Percentiles rank a stretch among this genome's conserved stretches.
These are phyloP conservation scores for Cladopsammia gracilis DNA, from an alignment of 64 coral and sea anemone species.

Conservation along the genomic window DNA sequence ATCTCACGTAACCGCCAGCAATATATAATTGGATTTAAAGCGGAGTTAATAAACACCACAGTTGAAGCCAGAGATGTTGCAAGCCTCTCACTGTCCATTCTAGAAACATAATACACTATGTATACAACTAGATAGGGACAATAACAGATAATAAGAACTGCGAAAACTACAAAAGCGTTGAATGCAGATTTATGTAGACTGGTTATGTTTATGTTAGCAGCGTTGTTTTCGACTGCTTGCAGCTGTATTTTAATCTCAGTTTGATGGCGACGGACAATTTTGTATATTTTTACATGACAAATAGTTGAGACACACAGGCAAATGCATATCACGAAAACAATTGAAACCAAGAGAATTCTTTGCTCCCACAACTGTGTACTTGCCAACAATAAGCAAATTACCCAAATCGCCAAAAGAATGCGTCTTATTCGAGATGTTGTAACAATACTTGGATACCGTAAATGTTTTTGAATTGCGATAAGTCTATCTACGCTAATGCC, in stretches of 20 bases:
- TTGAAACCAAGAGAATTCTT: neutral
- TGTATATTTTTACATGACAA: neutral
- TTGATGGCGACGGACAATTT: conserved; percentile 7
- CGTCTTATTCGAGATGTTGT: neutral
- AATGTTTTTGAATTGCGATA: neutral
- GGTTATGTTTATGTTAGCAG: neutral
- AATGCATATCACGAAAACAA: neutral
- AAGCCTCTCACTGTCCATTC: neutral
- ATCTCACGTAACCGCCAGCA: conserved; percentile 4
- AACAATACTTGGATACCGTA: neutral
- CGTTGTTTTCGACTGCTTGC: neutral
- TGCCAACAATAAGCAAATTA: neutral
- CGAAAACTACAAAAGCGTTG: conserved; percentile 7
- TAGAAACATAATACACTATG: neutral
- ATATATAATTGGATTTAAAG: conserved; percentile 21
- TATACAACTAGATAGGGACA: conserved; percentile 32
- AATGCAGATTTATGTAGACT: neutral
- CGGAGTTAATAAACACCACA: conserved; percentile 11
- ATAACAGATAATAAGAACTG: conserved; percentile 11
- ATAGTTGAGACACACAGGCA: neutral
- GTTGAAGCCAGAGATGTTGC: neutral
- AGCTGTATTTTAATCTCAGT: conserved; percentile 1
- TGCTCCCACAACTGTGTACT: neutral
- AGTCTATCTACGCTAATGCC: neutral
- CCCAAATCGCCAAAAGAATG: neutral